Conservation (phyloP, 2,113 vertebrate genomes). For the Pitta sordida region DNA sequence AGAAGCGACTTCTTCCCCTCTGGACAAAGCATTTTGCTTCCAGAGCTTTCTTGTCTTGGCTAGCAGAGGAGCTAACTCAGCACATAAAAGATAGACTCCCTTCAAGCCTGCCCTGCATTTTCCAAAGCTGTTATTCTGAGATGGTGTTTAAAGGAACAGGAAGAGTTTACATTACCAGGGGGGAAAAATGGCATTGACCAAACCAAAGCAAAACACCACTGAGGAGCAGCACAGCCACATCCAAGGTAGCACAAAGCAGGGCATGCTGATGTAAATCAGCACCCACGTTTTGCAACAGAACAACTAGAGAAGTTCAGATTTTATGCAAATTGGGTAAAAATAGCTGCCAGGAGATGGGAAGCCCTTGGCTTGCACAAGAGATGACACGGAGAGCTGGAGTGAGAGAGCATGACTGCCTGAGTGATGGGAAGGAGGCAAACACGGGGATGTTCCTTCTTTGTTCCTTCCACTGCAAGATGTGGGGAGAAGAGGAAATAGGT, state of each 20-base stretch:
- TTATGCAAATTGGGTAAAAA: neutral
- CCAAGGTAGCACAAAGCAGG: neutral
- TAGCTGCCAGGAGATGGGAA: neutral
- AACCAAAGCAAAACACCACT: neutral
- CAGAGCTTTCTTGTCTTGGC: constrained; percentile 6
- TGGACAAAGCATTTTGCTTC: constrained; percentile 8
- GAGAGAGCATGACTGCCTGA: neutral
- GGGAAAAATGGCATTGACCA: neutral
- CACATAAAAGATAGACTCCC: neutral
- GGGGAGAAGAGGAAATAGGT: neutral
- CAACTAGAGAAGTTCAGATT: neutral
- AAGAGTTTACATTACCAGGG: neutral
- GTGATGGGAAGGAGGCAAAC: neutral
- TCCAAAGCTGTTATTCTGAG: neutral
- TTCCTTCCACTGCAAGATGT: neutral
- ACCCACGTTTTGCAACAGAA: neutral
- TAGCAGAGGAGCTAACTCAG: constrained; percentile 27
- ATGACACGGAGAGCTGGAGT: accelerated
- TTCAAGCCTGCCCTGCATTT: neutral
- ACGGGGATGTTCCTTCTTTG: neutral
- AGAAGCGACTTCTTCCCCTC: constrained; percentile 4
- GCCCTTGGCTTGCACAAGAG: neutral
- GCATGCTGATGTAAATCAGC: neutral
- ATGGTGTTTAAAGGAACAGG: neutral
- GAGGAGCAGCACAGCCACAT: neutral